phyloP scores from a whole-genome alignment of 2,797 vertebrate genomes.

The Holocentrus rufus region DNA sequence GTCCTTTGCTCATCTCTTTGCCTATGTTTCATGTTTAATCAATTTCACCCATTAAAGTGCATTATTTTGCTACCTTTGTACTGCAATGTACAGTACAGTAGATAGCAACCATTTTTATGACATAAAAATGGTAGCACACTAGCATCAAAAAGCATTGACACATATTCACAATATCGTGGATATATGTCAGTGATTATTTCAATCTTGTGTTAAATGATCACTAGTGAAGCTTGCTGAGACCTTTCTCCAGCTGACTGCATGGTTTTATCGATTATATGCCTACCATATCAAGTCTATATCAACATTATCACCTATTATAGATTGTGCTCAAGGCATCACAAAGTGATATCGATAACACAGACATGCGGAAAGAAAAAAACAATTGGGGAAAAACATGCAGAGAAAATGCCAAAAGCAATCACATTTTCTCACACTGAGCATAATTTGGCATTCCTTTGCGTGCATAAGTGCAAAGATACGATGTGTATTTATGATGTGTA shows the following conservation, averaged over 20 bases:
- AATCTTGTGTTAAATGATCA: constrained; percentile 1
- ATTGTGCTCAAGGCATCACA: neutral
- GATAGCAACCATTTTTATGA: neutral
- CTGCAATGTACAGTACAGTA: neutral
- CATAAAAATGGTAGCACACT: neutral
- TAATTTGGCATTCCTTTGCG: constrained; percentile 31
- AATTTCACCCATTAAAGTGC: too few species aligned
- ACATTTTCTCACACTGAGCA: constrained; percentile 21
- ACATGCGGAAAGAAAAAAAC: constrained; percentile 7
- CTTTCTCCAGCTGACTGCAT: neutral
- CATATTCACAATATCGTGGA: neutral
- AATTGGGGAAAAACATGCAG: constrained; percentile 27
- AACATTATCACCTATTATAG: constrained; percentile 4
- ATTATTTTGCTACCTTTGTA: too few species aligned
- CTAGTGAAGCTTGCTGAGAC: neutral
- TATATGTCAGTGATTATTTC: neutral
- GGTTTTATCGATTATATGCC: constrained; percentile 13
- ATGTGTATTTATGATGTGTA: constrained; percentile 7
- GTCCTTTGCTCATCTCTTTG: too few species aligned
- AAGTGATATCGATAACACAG: constrained; percentile 14
- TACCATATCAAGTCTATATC: constrained; percentile 5
- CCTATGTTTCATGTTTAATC: too few species aligned
- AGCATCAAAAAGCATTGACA: neutral
- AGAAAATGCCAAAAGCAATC: constrained; percentile 18
- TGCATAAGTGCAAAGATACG: constrained; percentile 16